Evolutionary conservation across 1,140 invertebrate genomes (phyloP), one percentile per base, ranked within the genome.

Genomic region (Papilio glaucus): DNA sequence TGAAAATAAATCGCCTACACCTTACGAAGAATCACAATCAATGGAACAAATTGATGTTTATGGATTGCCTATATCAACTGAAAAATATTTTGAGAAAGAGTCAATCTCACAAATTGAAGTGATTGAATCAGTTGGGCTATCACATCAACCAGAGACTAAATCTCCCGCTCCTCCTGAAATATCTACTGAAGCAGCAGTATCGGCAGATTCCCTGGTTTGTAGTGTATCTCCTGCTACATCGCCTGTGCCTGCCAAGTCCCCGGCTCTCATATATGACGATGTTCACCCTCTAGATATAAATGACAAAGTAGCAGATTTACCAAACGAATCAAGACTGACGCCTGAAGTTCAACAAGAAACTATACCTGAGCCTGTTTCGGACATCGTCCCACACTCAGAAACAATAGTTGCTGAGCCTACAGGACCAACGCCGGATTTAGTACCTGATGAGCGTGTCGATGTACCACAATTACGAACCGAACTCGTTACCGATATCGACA

Each of bases 401-500:
- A 73, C 72, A 57, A 61, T 71, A 15, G 29, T 57, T 6, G 21
- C 63, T 0, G 77, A 79, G n/a, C 65, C 72, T 12, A 62, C 73
- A 24, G 84, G 81, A 10, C 85, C 88, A 15, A 77, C 90, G 8
- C 88, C 90, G 38, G 90, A 90, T 37, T 76, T 90, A 10, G 80
- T 90, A n/a, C 84, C 90, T 13, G 85, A 88, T 6, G 79, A 84
- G 42, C 80, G 79, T 9, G 61, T 41, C 21, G 65, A 69, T 45
- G 42, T 69, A 49, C 75, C 73, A 13, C 71, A 60, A 15, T 73
- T 76, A n/a, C 82, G 82, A 45, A 70, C 80, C 29, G 88, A 88
- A 53, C 81, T 89, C 72, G 84, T 91, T 69, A 91, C 88, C 15
- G 89, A 91, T 42, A 85, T 91, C 65, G 87, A 90, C 49, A 86